Conservation (phyloP, 2,888 invertebrate species). For the Apotomis turbidana region DNA sequence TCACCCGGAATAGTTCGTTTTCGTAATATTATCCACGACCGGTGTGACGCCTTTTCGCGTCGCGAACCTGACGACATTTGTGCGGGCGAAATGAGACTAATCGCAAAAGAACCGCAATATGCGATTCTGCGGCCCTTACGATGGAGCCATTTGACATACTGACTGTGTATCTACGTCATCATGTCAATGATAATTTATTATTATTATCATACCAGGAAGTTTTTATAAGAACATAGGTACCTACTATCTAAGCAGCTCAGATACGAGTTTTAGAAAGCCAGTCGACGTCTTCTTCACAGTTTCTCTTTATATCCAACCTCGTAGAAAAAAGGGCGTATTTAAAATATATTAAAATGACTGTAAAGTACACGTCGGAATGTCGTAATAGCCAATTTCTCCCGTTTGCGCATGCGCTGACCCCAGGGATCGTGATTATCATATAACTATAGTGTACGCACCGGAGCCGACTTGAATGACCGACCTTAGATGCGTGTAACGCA, state of each 20-base stretch:
- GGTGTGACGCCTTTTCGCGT: too few species aligned
- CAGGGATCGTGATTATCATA: slow-evolving; percentile 27
- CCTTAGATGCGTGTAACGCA: neutral
- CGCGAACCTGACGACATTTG: too few species aligned
- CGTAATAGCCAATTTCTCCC: slow-evolving; percentile 14
- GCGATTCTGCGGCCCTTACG: too few species aligned
- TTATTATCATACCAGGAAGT: neutral
- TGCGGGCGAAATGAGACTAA: too few species aligned
- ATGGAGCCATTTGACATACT: too few species aligned
- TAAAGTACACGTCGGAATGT: slow-evolving; percentile 1
- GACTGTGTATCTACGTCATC: too few species aligned
- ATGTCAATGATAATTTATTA: neutral
- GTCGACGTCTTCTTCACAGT: slow-evolving; percentile 1
- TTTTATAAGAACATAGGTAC: neutral
- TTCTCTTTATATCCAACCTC: slow-evolving; percentile 2
- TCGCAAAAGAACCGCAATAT: too few species aligned
- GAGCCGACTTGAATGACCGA: slow-evolving; percentile 11
- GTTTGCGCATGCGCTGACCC: slow-evolving; percentile 12
- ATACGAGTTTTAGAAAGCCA: slow-evolving; percentile 5
- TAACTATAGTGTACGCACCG: slow-evolving; percentile 2
- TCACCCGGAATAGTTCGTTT: too few species aligned
- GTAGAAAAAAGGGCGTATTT: slow-evolving; percentile 19
- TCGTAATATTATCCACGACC: too few species aligned
- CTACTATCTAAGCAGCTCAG: neutral
- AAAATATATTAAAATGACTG: neutral